Evolutionary conservation across 1,140 invertebrate genomes (phyloP).

Genomic region (Eubasilissa regina): DNA sequence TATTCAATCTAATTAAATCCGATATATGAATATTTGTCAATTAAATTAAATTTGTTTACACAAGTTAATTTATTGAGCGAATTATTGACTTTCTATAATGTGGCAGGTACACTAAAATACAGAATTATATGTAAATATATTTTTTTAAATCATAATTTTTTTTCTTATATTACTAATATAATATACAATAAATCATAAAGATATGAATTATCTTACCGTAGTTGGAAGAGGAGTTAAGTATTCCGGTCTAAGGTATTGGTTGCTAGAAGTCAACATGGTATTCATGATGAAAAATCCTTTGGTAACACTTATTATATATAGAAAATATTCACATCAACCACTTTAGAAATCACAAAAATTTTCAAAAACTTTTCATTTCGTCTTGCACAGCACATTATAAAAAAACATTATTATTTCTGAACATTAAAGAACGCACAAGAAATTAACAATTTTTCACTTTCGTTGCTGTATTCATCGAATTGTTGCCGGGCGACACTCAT

Average conservation of each 20-base stretch:
- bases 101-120: too few species aligned
- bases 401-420: constrained; percentile 16
- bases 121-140: too few species aligned
- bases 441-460: constrained; percentile 32
- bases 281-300: constrained; percentile 54
- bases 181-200: too few species aligned
- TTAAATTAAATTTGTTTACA: too few species aligned
- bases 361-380: constrained; percentile 44
- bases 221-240: constrained; percentile 91
- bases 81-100: too few species aligned
- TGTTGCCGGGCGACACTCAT: constrained; percentile 13
- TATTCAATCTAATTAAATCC: too few species aligned
- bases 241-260: constrained; percentile 93
- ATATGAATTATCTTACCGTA: constrained; percentile 78
- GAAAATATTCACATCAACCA: constrained; percentile 24
- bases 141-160: too few species aligned
- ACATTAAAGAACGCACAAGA: constrained; percentile 24
- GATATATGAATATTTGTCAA: too few species aligned
- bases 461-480: neutral
- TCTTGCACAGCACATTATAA: constrained; percentile 40
- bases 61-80: too few species aligned
- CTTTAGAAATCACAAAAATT: constrained; percentile 43
- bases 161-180: too few species aligned
- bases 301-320: constrained; percentile 19
- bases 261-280: constrained; percentile 87